A percentile compares a stretch with the other conserved stretches of the same genome.
phyloP scores from a whole-genome alignment of 2,113 vertebrate species.

The Noctilio leporinus region DNA sequence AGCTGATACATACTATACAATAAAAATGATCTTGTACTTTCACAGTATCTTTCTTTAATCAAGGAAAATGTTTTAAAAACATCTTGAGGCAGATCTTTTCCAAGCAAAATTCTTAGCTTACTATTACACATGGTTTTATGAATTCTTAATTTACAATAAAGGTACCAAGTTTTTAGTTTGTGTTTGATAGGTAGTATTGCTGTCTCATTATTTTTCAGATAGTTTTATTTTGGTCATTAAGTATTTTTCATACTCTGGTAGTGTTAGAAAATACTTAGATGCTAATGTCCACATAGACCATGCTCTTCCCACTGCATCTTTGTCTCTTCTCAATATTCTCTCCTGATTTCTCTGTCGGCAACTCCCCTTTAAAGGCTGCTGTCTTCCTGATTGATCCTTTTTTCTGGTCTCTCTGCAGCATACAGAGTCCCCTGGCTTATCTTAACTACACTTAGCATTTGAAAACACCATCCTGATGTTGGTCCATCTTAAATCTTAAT shows the following conservation, averaged over 20 bases:
- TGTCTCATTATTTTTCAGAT: background rate
- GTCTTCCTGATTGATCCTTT: background rate
- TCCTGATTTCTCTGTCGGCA: background rate
- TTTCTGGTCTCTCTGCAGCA: background rate
- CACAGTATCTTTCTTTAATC: background rate
- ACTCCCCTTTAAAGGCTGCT: background rate
- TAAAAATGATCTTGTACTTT: background rate
- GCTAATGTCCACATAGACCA: background rate
- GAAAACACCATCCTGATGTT: background rate
- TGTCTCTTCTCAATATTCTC: background rate
- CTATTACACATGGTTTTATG: background rate
- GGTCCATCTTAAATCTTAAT: background rate
- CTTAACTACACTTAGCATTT: background rate
- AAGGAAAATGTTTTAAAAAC: background rate
- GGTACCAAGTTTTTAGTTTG: background rate
- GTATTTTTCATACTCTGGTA: background rate
- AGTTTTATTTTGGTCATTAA: background rate
- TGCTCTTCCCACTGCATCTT: background rate
- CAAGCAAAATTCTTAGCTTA: background rate
- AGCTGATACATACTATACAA: background rate
- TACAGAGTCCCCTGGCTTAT: background rate
- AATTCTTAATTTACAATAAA: background rate
- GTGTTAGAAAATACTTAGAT: background rate
- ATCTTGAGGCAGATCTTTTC: background rate
- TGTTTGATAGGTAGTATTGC: background rate